Percentiles rank a stretch among this genome's conserved stretches.
phyloP scores from a whole-genome alignment of 2,113 vertebrate species.

The Phoxinus phoxinus region DNA sequence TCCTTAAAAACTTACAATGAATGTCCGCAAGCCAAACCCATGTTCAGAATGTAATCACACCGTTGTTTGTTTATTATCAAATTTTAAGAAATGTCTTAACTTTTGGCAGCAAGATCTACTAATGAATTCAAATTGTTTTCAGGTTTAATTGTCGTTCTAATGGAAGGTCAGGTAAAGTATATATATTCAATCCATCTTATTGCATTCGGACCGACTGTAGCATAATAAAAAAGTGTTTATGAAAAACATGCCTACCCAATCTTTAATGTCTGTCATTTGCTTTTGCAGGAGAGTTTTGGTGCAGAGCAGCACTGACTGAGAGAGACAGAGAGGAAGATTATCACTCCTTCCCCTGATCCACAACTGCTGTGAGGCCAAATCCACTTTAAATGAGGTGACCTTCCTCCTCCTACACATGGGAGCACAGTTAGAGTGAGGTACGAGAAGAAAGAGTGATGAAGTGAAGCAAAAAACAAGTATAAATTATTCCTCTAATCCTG shows the following conservation, averaged over 20 bases:
- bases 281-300: not conserved
- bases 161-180: too few relatives aligned
- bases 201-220: too few relatives aligned
- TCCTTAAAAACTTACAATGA: not conserved
- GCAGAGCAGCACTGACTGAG: not conserved
- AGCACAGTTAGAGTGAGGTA: constrained; percentile 8
- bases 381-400: constrained; percentile 41
- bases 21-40: not conserved
- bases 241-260: too few relatives aligned
- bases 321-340: constrained; percentile 31
- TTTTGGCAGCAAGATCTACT: not conserved
- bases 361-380: constrained; percentile 29
- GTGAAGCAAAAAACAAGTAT: constrained; percentile 49
- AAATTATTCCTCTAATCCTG: constrained; percentile 71
- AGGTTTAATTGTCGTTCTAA: too few relatives aligned
- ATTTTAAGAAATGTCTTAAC: not conserved
- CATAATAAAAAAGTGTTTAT: too few relatives aligned
- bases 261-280: constrained; percentile 13
- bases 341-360: not conserved
- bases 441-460: not conserved
- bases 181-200: too few relatives aligned
- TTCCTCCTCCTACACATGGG: constrained; percentile 5
- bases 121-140: not conserved
- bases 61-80: not conserved
- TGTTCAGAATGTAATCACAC: not conserved